A percentile compares a stretch with the other conserved stretches of the same genome.
phyloP scores from a whole-genome alignment of 2,797 vertebrate species.

The Neostethus bicornis region DNA sequence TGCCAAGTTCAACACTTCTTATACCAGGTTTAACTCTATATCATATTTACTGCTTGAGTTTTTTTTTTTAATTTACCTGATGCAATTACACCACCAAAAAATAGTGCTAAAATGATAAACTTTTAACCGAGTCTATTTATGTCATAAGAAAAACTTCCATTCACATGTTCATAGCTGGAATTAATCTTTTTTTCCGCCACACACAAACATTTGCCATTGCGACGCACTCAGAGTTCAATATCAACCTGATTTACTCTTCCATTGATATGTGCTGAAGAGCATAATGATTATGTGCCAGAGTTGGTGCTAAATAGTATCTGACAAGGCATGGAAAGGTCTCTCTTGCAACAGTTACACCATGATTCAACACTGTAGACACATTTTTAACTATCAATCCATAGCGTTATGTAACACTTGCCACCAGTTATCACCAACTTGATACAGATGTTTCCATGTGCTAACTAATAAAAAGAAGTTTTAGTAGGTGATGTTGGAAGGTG shows the following conservation, averaged over 20 bases:
- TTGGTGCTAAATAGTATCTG: constrained; percentile 77
- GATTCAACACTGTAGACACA: constrained; percentile 55
- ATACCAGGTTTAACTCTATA: constrained; percentile 12
- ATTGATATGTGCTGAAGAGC: constrained; percentile 72
- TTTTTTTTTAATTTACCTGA: constrained; percentile 15
- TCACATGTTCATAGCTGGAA: constrained; percentile 20
- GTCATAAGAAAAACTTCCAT: constrained; percentile 19
- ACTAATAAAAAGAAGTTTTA: constrained; percentile 18
- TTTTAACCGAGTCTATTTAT: constrained; percentile 2
- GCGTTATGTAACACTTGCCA: constrained; percentile 64
- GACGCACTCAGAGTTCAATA: constrained; percentile 68
- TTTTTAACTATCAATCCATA: constrained; percentile 60
- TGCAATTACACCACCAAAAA: neutral
- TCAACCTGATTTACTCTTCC: constrained; percentile 75
- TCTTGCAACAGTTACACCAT: constrained; percentile 67
- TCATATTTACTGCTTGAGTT: constrained; percentile 17
- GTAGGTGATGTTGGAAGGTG: neutral
- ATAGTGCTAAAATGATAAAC: neutral
- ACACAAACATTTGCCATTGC: constrained; percentile 51
- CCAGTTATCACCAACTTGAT: constrained; percentile 44
- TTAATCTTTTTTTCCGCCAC: constrained; percentile 28
- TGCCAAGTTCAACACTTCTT: constrained; percentile 58
- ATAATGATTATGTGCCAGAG: constrained; percentile 83
- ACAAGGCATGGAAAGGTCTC: constrained; percentile 74
- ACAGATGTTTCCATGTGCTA: constrained; percentile 55